A percentile compares a stretch with the other conserved stretches of the same genome.
Evolutionary conservation across 2,888 invertebrate genomes (phyloP).

Genomic region (Rhingia campestris): DNA sequence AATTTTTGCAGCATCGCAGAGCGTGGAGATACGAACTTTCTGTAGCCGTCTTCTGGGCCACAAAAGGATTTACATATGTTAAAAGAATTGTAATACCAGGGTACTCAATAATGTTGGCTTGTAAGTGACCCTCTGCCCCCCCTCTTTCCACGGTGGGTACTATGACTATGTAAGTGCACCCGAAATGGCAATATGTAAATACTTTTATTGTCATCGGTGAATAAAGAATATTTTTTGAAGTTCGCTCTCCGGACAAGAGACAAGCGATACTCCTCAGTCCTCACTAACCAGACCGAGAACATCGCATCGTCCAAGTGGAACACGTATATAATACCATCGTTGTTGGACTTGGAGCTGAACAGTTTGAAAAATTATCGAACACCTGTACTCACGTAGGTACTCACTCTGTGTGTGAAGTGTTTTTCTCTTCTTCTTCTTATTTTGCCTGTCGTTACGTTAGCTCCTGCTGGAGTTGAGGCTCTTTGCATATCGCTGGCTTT

Average conservation of each 20-base stretch:
- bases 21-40: slow-evolving; percentile 57
- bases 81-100: slow-evolving; percentile 74
- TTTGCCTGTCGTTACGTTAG: not conserved
- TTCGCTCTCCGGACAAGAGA: slow-evolving; percentile 13
- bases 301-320: not conserved
- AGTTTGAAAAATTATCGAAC: slow-evolving; percentile 74
- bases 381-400: slow-evolving; percentile 69
- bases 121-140: slow-evolving; percentile 30
- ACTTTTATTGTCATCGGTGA: slow-evolving; percentile 81
- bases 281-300: not conserved
- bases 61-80: slow-evolving; percentile 75
- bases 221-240: slow-evolving; percentile 74
- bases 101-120: slow-evolving; percentile 72
- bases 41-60: slow-evolving; percentile 51
- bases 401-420: slow-evolving; percentile 57
- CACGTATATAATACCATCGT: not conserved
- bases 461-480: slow-evolving; percentile 11
- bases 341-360: slow-evolving; percentile 25
- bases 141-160: not conserved
- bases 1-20: slow-evolving; percentile 69
- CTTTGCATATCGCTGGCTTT: slow-evolving; percentile 50
- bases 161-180: slow-evolving; percentile 76
- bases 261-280: slow-evolving; percentile 12
- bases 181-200: slow-evolving; percentile 82
- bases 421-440: slow-evolving; percentile 1